These are phyloP conservation scores for Osedax fenrisi DNA, from an alignment of 2,888 invertebrate genomes.

Conservation along the genomic window DNA sequence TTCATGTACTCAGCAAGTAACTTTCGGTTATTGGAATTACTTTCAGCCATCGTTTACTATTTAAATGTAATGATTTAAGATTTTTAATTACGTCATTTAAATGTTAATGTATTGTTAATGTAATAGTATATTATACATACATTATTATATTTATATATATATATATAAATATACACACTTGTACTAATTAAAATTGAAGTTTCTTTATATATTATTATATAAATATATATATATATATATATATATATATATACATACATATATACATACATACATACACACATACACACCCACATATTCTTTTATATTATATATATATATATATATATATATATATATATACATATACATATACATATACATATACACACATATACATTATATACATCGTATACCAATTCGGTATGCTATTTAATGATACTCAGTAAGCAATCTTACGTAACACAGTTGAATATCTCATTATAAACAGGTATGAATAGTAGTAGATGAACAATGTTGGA, in stretches of 20 bases:
- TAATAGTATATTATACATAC: no score
- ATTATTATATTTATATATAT: no score
- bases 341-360: background rate
- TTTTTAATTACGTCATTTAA: background rate
- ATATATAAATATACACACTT: no score
- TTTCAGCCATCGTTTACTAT: background rate
- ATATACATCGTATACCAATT: background rate
- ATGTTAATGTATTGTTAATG: no score
- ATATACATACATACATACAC: background rate
- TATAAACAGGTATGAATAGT: no score
- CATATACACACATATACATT: background rate
- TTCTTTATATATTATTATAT: background rate
- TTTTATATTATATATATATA: background rate
- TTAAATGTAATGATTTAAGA: background rate
- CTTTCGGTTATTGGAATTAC: slow-evolving; percentile 34
- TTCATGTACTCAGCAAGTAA: slow-evolving; percentile 38
- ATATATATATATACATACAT: background rate
- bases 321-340: background rate
- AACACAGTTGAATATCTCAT: no score
- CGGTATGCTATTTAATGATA: no score
- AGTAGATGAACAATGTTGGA: no score
- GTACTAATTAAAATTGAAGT: no score
- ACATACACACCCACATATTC: background rate
- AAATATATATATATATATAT: background rate
- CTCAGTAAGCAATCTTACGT: no score